Percentiles rank a stretch among this genome's conserved stretches.
Evolutionary conservation across 2,797 vertebrate genomes (phyloP).

Genomic region (Xiphophorus birchmanni): DNA sequence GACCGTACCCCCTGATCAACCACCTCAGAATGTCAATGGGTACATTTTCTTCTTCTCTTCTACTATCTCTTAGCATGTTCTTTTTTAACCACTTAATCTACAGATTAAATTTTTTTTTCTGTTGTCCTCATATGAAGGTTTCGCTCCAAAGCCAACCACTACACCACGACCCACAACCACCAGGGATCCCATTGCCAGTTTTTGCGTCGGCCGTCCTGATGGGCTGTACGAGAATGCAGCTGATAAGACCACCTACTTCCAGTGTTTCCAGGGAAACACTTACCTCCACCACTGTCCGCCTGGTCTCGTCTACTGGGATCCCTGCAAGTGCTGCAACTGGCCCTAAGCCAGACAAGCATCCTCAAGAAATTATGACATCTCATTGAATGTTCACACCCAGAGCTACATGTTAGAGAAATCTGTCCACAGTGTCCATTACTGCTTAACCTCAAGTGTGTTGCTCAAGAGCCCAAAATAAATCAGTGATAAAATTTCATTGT

Average conservation of each 20-base stretch:
- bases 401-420: background rate
- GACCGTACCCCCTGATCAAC: constrained; percentile 77
- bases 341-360: constrained; percentile 48
- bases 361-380: background rate
- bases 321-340: constrained; percentile 83
- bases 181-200: constrained; percentile 62
- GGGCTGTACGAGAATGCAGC: constrained; percentile 74
- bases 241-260: constrained; percentile 75
- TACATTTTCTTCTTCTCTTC: constrained; percentile 46
- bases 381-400: background rate
- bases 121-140: constrained; percentile 62
- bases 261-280: constrained; percentile 78
- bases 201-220: constrained; percentile 74
- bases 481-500: background rate
- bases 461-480: background rate
- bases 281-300: constrained; percentile 79
- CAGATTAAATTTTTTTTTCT: background rate
- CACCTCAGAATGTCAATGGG: constrained; percentile 76
- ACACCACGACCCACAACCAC: constrained; percentile 75
- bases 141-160: constrained; percentile 79
- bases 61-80: background rate
- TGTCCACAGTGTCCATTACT: background rate
- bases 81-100: too few relatives aligned
- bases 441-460: background rate
- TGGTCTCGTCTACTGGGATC: constrained; percentile 77